phyloP scores from a whole-genome alignment of 2,888 invertebrate genomes.

The Harpalus rufipes region DNA sequence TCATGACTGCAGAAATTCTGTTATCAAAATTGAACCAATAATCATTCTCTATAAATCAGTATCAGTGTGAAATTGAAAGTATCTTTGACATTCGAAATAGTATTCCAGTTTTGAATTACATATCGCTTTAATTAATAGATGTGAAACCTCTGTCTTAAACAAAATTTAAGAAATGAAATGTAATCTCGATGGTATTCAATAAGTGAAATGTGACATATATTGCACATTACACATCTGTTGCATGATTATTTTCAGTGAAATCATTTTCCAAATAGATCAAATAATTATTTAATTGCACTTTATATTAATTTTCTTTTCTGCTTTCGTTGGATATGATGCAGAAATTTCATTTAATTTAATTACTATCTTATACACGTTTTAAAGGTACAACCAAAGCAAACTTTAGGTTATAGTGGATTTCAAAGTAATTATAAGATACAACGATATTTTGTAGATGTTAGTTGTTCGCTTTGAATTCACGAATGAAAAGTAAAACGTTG shows the following conservation, averaged over 20 bases:
- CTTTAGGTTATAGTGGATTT: too few relatives aligned
- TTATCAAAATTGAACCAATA: not conserved
- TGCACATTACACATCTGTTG: not conserved
- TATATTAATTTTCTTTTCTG: not conserved
- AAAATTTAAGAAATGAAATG: not conserved
- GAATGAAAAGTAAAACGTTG: too few relatives aligned
- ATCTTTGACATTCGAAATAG: not conserved
- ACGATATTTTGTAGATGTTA: too few relatives aligned
- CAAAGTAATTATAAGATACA: too few relatives aligned
- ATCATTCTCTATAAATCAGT: not conserved
- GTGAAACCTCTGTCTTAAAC: not conserved
- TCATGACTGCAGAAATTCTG: not conserved
- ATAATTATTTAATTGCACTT: conserved; percentile 7
- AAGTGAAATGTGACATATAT: not conserved
- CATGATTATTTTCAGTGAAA: not conserved
- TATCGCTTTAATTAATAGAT: not conserved
- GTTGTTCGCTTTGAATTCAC: too few relatives aligned
- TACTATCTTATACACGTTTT: too few relatives aligned
- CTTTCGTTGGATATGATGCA: not conserved
- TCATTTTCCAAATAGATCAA: not conserved
- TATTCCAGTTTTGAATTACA: not conserved
- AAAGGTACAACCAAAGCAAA: too few relatives aligned
- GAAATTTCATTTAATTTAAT: not conserved
- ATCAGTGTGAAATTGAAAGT: conserved; percentile 21
- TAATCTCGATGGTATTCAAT: not conserved